Conservation (phyloP, 2,797 vertebrate genomes). For the Helicolenus hilgendorfi region DNA sequence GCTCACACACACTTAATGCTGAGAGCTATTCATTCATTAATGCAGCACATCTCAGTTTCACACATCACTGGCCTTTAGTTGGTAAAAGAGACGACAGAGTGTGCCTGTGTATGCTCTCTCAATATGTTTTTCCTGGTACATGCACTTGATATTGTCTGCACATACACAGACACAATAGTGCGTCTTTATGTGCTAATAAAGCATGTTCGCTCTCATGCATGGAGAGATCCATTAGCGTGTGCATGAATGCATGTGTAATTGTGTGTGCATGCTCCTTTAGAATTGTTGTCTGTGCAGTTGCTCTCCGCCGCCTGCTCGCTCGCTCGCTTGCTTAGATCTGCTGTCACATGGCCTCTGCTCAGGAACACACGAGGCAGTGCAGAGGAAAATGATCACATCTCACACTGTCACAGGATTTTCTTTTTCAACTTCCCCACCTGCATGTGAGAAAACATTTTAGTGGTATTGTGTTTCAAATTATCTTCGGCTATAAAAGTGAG, state of each 20-base stretch:
- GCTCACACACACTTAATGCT: conserved; percentile 16
- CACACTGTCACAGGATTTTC: conserved; percentile 1
- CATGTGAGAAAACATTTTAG: background rate
- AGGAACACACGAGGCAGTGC: conserved; percentile 60
- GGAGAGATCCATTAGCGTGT: conserved; percentile 16
- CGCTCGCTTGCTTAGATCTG: conserved; percentile 28
- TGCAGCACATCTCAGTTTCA: conserved; percentile 60
- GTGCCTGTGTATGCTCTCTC: background rate
- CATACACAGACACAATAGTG: background rate
- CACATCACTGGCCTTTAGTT: conserved; percentile 52
- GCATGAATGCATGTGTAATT: conserved; percentile 31
- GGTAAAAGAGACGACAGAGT: conserved; percentile 2
- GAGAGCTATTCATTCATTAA: conserved; percentile 79
- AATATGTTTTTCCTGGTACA: background rate
- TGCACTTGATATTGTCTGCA: background rate
- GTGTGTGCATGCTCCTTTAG: conserved; percentile 33
- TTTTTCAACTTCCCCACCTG: conserved; percentile 35
- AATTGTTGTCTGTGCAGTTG: conserved; percentile 26
- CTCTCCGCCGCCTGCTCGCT: conserved; percentile 15
- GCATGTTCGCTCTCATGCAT: conserved; percentile 9
- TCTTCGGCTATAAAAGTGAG: background rate
- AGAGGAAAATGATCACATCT: conserved; percentile 40
- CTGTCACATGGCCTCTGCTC: conserved; percentile 71
- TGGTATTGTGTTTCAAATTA: background rate
- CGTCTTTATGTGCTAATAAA: background rate